Percentiles rank a stretch among this genome's conserved stretches.
These are phyloP conservation scores for Chironex yamaguchii DNA, from an alignment of 30 jellyfish, hydroid and myxozoan genomes.

Conservation along the genomic window DNA sequence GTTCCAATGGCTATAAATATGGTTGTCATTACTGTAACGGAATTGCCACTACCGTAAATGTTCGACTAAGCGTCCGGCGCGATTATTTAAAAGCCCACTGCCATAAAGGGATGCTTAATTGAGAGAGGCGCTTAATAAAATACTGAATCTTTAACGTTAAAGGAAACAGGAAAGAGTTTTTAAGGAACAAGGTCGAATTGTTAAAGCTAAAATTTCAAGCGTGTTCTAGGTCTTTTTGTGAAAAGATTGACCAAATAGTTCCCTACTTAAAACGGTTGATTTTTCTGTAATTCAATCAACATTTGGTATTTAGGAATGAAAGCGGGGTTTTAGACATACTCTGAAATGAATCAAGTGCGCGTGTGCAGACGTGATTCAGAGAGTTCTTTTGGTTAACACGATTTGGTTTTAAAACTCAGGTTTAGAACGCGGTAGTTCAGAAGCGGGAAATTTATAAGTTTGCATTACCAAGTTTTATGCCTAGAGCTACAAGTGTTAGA, in stretches of 20 bases:
- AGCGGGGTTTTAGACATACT: not conserved
- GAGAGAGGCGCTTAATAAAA: no score
- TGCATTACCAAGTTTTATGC: not conserved
- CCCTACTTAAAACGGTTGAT: not conserved
- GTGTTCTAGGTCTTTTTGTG: no score
- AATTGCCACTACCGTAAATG: no score
- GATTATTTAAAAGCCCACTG: no score
- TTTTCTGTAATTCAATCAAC: not conserved
- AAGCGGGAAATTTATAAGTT: not conserved
- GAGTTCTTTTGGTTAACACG: not conserved
- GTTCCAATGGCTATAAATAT: no score
- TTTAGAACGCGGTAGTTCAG: not conserved
- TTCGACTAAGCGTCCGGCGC: no score
- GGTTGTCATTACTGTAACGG: no score
- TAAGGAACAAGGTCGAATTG: no score
- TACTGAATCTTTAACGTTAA: no score
- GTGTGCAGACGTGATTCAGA: not conserved
- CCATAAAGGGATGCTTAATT: no score
- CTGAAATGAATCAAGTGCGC: not conserved
- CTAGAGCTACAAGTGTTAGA: not conserved
- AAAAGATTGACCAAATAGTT: not conserved
- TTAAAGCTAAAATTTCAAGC: no score
- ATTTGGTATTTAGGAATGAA: not conserved
- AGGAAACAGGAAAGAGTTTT: no score
- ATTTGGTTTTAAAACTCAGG: not conserved